Conservation (phyloP, 2,113 vertebrate genomes). For the Thamnophis sirtalis region DNA sequence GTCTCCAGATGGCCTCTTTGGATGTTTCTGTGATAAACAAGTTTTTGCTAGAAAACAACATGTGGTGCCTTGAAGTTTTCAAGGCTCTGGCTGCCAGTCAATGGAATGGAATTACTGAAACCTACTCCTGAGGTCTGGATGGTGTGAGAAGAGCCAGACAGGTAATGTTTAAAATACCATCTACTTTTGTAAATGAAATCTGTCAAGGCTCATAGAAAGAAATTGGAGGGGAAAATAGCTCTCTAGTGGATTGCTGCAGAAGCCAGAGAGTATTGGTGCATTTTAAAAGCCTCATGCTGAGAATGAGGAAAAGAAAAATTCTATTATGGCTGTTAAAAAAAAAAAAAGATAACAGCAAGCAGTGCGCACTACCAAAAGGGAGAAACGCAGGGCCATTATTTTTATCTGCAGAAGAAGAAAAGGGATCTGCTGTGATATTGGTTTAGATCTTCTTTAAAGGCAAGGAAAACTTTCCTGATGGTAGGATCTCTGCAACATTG, state of each 20-base stretch:
- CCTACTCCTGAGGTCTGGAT: neutral
- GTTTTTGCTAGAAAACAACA: slow-evolving; percentile 37
- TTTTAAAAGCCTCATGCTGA: slow-evolving; percentile 19
- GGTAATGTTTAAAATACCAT: slow-evolving; percentile 33
- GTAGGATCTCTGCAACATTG: neutral
- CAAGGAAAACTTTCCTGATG: neutral
- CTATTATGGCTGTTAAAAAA: slow-evolving; percentile 23
- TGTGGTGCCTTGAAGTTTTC: slow-evolving; percentile 32
- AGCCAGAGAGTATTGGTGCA: slow-evolving; percentile 10
- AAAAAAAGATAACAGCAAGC: neutral
- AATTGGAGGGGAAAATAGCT: slow-evolving; percentile 31
- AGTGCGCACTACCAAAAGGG: neutral
- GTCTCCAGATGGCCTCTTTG: slow-evolving; percentile 43
- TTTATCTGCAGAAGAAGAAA: slow-evolving; percentile 2
- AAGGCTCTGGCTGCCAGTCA: slow-evolving; percentile 38
- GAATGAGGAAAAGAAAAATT: slow-evolving; percentile 32
- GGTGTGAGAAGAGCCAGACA: neutral
- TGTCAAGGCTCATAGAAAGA: slow-evolving; percentile 42
- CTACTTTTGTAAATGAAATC: slow-evolving; percentile 32
- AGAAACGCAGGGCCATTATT: neutral
- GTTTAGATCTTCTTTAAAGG: neutral
- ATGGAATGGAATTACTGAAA: slow-evolving; percentile 43
- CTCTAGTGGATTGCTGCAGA: slow-evolving; percentile 5
- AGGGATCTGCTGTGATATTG: slow-evolving; percentile 2
- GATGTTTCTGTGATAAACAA: slow-evolving; percentile 45